A percentile compares a stretch with the other conserved stretches of the same genome.
phyloP scores from a whole-genome alignment of 2,113 vertebrate genomes.

The Microcebus griseorufus region DNA sequence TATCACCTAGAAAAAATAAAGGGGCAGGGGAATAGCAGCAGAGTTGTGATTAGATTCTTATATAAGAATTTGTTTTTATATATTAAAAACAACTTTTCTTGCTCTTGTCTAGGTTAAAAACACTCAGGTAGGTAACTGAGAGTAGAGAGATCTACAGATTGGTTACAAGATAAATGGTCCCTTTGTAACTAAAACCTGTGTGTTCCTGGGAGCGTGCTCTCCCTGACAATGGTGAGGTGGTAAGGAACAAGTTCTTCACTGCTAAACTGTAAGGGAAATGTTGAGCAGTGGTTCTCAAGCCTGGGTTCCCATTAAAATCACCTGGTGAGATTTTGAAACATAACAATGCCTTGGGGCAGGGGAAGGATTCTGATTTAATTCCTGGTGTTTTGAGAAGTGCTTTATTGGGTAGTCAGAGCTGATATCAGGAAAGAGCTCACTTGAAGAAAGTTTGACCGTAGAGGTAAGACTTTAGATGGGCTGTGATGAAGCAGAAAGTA shows the following conservation, averaged over 20 bases:
- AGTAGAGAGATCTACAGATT: background rate
- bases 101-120: background rate
- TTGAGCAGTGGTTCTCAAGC: background rate
- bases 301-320: background rate
- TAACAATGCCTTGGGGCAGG: background rate
- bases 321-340: background rate
- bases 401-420: background rate
- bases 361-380: background rate
- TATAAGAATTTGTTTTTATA: background rate
- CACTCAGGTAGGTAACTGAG: background rate
- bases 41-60: background rate
- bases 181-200: background rate
- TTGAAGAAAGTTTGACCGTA: background rate
- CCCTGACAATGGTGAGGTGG: accelerated
- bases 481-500: background rate
- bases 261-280: background rate
- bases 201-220: background rate
- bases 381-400: background rate
- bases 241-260: background rate
- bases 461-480: background rate
- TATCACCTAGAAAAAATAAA: background rate
- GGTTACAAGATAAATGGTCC: background rate
- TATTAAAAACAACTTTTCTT: background rate
- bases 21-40: background rate
- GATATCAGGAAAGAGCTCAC: background rate